Percentiles rank a stretch among this genome's conserved stretches.
Conservation (phyloP, 2,888 invertebrate species). For the Drosophila hamatofila region DNA sequence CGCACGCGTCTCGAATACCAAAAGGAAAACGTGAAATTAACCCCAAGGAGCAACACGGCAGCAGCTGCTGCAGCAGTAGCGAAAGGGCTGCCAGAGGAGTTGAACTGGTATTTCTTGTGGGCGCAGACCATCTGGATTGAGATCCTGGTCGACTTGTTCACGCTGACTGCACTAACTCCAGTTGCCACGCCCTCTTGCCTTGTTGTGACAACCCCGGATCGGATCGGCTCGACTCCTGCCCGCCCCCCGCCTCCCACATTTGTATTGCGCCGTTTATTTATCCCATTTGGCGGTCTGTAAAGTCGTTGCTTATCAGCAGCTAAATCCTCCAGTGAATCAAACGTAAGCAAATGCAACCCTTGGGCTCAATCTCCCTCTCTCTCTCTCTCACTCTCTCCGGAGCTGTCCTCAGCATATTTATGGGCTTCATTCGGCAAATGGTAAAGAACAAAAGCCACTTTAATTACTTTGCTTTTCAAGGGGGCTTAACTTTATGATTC, state of each 20-base stretch:
- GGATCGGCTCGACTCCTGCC: constrained; percentile 21
- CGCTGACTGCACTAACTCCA: constrained; percentile 39
- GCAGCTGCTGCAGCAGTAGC: constrained; percentile 25
- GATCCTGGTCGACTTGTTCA: constrained; percentile 33
- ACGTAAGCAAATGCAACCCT: constrained; percentile 75
- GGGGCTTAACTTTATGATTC: constrained; percentile 32
- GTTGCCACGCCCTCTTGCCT: constrained; percentile 38
- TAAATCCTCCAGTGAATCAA: constrained; percentile 74
- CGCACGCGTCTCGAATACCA: constrained; percentile 60
- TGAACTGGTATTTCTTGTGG: constrained; percentile 23
- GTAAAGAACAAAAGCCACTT: constrained; percentile 34
- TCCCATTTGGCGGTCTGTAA: constrained; percentile 61
- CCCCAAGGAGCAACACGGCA: constrained; percentile 45
- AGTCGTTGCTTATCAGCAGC: constrained; percentile 72
- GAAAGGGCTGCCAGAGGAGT: constrained; percentile 43
- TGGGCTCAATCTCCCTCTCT: background rate
- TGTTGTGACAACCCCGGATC: constrained; percentile 47
- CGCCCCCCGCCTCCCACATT: background rate
- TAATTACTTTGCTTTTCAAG: constrained; percentile 38
- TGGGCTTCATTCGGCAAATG: constrained; percentile 38
- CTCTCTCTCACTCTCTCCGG: background rate
- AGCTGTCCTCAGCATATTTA: constrained; percentile 57
- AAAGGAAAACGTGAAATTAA: constrained; percentile 44
- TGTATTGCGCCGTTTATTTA: constrained; percentile 36
- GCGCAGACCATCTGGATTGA: constrained; percentile 39